Base-by-base conservation (phyloP, 1,140 invertebrate species). In the Zelostemma sp. region DNA sequence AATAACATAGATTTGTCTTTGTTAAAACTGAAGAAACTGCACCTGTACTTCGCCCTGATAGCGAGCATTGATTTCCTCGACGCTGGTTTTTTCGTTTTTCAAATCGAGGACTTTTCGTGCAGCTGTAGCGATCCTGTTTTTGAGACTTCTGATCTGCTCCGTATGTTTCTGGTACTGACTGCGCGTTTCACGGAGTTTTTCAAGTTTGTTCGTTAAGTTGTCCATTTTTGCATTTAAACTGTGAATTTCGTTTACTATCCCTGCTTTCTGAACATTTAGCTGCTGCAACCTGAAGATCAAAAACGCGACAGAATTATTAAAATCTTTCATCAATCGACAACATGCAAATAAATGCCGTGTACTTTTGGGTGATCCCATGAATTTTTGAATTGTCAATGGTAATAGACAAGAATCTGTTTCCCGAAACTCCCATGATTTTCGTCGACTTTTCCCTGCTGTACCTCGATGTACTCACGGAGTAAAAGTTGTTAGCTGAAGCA, bases 401-500 rank as follows among this genome's bases (percentile, higher is more conserved):
- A 40, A 82, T 74, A 6, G 77, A 81, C 9, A 85, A 47, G 15
- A 69, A 28, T 16, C 70, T 57, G 49, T 62, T 74, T 21, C 73
- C 59, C 9, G 11, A 40, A 21, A 84, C 43, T 6, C 18, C 25
- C 21, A 69, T 60, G 47, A 79, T 79, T 17, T 60, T 73, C 3
- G 81, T 86, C 9, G 83, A 87, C 66, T 85, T 88, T 19, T 78
- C 82, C 0, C 82, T 82, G 28, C 85, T 86, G 72, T 90, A 90
- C 15, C 79, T 79, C 0, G 90, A 91, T 14, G 72, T 75, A 12
- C 64, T 84, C 0, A 88, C 83, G 0, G 58, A 47, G 71, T 88
- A 89, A 2, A 73, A 41, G 48, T 86, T 86, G 46, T 85, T 86
- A 47, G 78, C 88, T 88, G 33, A 48, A 6, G n/a, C n/a, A n/a